Evolutionary conservation across 2,888 invertebrate genomes (phyloP), one percentile per base, ranked within the genome.

Genomic region (Catotricha subobsoleta): DNA sequence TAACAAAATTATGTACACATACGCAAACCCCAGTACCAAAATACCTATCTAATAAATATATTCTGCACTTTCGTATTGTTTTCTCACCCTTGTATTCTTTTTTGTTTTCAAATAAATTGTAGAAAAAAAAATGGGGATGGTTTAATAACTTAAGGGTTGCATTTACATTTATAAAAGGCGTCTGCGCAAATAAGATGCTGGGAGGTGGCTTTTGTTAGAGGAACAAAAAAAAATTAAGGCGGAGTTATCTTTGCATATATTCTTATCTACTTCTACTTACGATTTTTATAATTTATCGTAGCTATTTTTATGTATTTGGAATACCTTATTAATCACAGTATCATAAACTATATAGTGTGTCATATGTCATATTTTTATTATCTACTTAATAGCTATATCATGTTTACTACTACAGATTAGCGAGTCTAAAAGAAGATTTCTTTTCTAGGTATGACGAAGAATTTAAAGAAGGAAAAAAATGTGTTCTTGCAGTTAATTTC

Each of bases 181-280:
- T 50, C 57, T 58, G 58, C 58, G 58, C 58, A 53, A 51, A 52
- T 56, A 52, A 54, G 52, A 51, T 48, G 48, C 39, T 48, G 53
- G 56, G 54, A 51, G 52, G 51, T 31, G 40, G 30, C 30, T 31
- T 40, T 10, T 10, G 25, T 25, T 25, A 25, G 10, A 25, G 25
- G 25, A 25, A 25, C 6, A 25, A 6, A 25, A 25, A 25, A 8
- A 25, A 16, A 15, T 21, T 23, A 25, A 36, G 36, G 36, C 36
- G 36, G 36, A 36, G 36, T 36, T 36, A 34, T 16, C 21, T 6
- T 18, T 35, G 12, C 21, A 7, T 6, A 4, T 33, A 3, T n/a
- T 12, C 18, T 33, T 5, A 19, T 2, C 4, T 20, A 12, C 6
- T 20, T 8, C 13, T 8, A n/a, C 9, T 34, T n/a, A 7, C 12